Conservation (phyloP, 92 coral and sea anemone species). For the Galaxea fascicularis region DNA sequence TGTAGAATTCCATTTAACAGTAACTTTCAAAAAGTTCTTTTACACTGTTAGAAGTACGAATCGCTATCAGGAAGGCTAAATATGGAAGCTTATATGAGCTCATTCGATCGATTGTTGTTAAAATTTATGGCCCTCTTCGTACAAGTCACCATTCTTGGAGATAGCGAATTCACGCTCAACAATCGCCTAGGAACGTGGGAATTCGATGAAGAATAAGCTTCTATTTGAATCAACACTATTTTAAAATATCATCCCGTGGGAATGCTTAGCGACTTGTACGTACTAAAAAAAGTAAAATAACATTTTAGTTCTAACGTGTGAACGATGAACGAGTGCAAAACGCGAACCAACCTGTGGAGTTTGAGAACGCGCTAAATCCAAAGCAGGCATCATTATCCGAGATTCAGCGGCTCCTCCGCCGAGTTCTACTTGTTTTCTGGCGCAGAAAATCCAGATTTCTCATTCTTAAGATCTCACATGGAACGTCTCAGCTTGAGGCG, state of each 20-base stretch:
- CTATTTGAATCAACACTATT: background rate
- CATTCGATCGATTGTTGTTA: background rate
- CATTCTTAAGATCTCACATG: constrained; percentile 1
- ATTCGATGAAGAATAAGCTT: background rate
- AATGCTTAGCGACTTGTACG: background rate
- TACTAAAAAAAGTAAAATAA: background rate
- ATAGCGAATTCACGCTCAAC: background rate
- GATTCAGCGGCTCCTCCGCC: constrained; percentile 8
- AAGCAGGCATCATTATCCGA: constrained; percentile 51
- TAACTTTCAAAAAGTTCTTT: background rate
- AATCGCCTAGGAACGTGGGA: constrained; percentile 6
- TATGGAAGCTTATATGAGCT: background rate
- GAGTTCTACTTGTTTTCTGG: background rate
- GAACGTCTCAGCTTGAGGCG: background rate
- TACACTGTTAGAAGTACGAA: background rate
- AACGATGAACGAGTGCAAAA: background rate
- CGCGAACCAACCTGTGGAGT: constrained; percentile 37
- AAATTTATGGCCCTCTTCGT: constrained; percentile 4
- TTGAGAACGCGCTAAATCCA: constrained; percentile 26
- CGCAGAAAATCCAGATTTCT: constrained; percentile 9
- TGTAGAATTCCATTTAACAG: background rate
- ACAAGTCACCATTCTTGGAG: constrained; percentile 33
- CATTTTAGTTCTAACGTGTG: background rate
- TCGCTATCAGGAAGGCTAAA: background rate
- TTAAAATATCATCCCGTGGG: constrained; percentile 6